phyloP scores from a whole-genome alignment of 2,888 invertebrate species.

The Fragum whitleyi region DNA sequence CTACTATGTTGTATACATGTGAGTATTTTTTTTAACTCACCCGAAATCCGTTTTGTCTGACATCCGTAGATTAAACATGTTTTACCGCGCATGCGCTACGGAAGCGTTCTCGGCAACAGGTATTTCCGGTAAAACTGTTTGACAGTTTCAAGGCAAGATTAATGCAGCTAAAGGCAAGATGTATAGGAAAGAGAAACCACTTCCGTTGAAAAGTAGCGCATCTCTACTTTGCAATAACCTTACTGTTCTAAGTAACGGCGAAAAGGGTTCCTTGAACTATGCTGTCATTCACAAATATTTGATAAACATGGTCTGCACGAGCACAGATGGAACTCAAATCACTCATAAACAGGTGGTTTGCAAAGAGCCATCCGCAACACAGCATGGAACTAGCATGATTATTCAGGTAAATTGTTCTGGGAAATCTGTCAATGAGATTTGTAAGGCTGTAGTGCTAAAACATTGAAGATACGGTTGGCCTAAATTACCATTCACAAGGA shows the following conservation, averaged over 20 bases:
- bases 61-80: neutral
- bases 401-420: constrained; percentile 75
- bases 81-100: constrained; percentile 27
- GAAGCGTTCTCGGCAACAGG: constrained; percentile 78
- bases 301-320: constrained; percentile 80
- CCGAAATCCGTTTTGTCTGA: too few species aligned
- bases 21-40: too few species aligned
- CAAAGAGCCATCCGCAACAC: constrained; percentile 82
- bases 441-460: too few species aligned
- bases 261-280: constrained; percentile 79
- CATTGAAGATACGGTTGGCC: too few species aligned
- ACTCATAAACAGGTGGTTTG: constrained; percentile 81
- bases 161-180: too few species aligned
- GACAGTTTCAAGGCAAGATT: too few species aligned
- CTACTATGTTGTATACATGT: too few species aligned
- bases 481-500: too few species aligned
- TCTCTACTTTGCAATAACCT: constrained; percentile 82
- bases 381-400: constrained; percentile 78
- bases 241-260: constrained; percentile 75
- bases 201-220: constrained; percentile 80
- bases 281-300: constrained; percentile 82
- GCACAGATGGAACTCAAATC: constrained; percentile 79
- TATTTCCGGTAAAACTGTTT: constrained; percentile 34
- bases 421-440: too few species aligned
- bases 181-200: constrained; percentile 79